Percentiles rank a stretch among this genome's conserved stretches.
Evolutionary conservation across 2,113 vertebrate species (phyloP).

Genomic region (Pipra filicauda): DNA sequence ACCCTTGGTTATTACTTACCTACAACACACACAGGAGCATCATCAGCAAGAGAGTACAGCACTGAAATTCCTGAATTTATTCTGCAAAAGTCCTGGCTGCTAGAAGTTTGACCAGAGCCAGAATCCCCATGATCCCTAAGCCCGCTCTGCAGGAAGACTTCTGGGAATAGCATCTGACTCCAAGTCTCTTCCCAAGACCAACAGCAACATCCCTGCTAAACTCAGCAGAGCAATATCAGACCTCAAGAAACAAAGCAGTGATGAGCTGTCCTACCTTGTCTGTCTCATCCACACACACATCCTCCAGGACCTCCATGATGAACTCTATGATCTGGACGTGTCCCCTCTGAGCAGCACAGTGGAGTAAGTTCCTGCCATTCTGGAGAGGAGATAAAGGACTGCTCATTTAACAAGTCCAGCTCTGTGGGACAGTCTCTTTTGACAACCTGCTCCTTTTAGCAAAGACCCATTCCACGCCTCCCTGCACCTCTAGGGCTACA

Average conservation of each 20-base stretch:
- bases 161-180: neutral
- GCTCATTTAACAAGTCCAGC: neutral
- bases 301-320: constrained; percentile 85
- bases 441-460: neutral
- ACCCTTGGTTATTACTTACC: neutral
- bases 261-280: constrained; percentile 77
- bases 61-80: neutral
- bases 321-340: constrained; percentile 81
- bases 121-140: neutral
- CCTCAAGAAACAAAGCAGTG: neutral
- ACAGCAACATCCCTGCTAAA: neutral
- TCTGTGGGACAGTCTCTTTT: neutral
- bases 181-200: neutral
- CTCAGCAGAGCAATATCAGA: neutral
- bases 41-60: neutral
- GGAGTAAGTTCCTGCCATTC: constrained; percentile 85
- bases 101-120: neutral
- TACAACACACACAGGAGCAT: neutral
- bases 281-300: constrained; percentile 75
- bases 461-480: neutral
- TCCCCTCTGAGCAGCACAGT: constrained; percentile 86
- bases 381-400: constrained; percentile 28
- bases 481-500: neutral
- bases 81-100: neutral
- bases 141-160: neutral